A percentile compares a stretch with the other conserved stretches of the same genome.
phyloP scores from a whole-genome alignment of 1,140 invertebrate species.

The Brachionus rotundiformis region DNA sequence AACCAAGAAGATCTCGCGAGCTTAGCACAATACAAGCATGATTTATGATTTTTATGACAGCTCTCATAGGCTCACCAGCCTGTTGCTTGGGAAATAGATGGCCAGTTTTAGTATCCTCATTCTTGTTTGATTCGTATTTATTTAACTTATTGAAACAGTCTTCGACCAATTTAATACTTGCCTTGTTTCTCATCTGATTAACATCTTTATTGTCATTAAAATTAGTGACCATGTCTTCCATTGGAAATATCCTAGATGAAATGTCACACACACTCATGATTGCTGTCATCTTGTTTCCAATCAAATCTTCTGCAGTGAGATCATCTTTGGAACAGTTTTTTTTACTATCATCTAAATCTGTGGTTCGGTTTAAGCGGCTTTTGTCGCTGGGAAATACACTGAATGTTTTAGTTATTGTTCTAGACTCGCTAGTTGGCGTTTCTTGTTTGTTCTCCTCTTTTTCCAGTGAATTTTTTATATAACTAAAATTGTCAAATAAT shows the following conservation, averaged over 20 bases:
- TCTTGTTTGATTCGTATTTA: constrained; percentile 15
- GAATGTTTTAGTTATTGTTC: background rate
- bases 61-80: background rate
- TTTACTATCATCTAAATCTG: background rate
- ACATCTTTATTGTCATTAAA: background rate
- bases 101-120: background rate
- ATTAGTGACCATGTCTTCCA: constrained; percentile 29
- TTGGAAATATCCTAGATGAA: background rate
- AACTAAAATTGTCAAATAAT: background rate
- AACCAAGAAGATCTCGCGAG: background rate
- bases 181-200: background rate
- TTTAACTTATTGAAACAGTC: constrained; percentile 9
- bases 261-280: constrained; percentile 23
- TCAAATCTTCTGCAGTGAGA: background rate
- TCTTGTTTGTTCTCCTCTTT: background rate
- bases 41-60: constrained; percentile 7
- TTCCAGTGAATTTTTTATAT: background rate
- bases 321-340: background rate
- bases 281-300: background rate
- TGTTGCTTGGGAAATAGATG: constrained; percentile 3
- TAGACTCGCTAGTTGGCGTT: background rate
- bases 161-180: background rate
- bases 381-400: background rate
- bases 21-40: constrained; percentile 6
- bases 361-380: background rate